phyloP scores from a whole-genome alignment of 2,797 vertebrate species.

The Pseudomugil gertrudae region DNA sequence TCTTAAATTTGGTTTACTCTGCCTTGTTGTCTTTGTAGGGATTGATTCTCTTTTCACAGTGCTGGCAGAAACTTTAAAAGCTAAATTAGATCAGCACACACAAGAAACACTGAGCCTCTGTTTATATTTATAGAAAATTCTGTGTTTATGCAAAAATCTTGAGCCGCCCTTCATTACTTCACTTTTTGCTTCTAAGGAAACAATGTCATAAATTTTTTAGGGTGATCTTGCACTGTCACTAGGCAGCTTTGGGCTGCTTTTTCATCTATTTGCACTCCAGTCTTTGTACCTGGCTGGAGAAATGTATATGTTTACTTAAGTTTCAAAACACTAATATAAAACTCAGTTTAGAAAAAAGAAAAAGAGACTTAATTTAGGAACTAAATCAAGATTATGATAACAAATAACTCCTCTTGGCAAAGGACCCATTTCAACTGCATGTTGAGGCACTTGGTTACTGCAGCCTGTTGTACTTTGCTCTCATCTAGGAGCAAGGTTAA shows the following conservation, averaged over 20 bases:
- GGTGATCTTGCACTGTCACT: neutral
- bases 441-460: neutral
- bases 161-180: slow-evolving; percentile 8
- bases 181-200: neutral
- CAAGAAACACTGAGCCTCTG: neutral
- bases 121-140: slow-evolving; percentile 6
- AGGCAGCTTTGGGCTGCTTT: neutral
- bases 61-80: neutral
- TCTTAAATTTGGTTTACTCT: slow-evolving; percentile 6
- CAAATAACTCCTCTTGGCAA: neutral
- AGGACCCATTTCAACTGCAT: neutral
- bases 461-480: neutral
- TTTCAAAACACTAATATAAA: neutral
- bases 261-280: neutral
- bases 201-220: neutral
- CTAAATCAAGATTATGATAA: neutral
- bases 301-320: neutral
- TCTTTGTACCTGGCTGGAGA: neutral
- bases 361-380: neutral
- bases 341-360: neutral
- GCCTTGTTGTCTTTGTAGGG: neutral
- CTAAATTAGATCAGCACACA: neutral
- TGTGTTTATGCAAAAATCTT: neutral
- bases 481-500: neutral
- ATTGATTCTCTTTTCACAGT: neutral